These are phyloP conservation scores for Python bivittatus DNA, from an alignment of 2,113 vertebrate genomes.

Conservation along the genomic window DNA sequence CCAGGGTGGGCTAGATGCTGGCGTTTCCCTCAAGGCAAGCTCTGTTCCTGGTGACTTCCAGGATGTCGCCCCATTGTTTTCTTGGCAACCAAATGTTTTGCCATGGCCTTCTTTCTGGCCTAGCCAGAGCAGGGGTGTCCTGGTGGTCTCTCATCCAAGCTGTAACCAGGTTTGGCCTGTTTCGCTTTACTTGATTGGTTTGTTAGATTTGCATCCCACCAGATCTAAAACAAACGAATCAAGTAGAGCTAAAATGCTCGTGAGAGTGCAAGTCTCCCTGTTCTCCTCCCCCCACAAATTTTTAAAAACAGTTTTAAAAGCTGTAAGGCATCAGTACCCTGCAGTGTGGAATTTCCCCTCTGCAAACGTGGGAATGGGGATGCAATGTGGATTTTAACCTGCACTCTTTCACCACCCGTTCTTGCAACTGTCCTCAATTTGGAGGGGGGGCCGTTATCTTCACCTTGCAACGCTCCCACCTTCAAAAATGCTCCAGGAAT, in stretches of 20 bases:
- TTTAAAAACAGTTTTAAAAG: neutral
- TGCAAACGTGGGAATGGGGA: neutral
- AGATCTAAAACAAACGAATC: neutral
- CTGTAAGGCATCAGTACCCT: too few species aligned
- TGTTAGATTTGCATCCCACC: neutral
- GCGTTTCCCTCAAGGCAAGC: neutral
- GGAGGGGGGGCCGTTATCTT: neutral
- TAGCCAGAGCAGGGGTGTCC: neutral
- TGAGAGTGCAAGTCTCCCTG: neutral
- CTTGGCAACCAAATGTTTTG: neutral
- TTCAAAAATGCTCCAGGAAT: neutral
- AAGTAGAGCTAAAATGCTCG: neutral
- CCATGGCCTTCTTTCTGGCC: neutral
- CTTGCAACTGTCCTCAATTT: fast-evolving
- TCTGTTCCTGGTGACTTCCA: neutral
- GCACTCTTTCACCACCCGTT: neutral
- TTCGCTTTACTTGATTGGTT: neutral
- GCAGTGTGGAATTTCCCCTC: too few species aligned
- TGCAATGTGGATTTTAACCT: neutral
- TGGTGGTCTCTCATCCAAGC: neutral
- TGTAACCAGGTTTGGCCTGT: neutral
- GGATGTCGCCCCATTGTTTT: neutral
- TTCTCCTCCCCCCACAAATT: neutral
- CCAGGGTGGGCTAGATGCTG: neutral
- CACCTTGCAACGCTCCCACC: neutral